Evolutionary conservation across 1,140 invertebrate species (phyloP), one percentile per base, ranked within the genome.

Genomic region (Drosophila arawakana): DNA sequence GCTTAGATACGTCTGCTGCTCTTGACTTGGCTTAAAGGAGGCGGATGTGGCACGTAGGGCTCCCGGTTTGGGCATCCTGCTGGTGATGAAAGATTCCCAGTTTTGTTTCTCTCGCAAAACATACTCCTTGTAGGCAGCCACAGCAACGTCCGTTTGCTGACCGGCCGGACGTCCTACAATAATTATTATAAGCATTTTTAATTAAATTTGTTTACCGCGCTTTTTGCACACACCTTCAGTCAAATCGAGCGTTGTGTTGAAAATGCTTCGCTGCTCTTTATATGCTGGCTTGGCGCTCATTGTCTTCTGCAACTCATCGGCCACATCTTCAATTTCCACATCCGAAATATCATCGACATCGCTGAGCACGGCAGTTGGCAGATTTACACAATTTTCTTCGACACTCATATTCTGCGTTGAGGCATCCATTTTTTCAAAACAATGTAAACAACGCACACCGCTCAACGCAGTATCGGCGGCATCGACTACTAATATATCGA

Each of bases 1-100:
- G 9, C 65, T 58, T 11, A 92, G 68, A 9, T 82, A 80, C 0
- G 54, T 62, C 34, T 62, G 67, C 9, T 88, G 84, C 8, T 77
- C 73, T 9, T 55, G 21, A 4, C 49, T 77, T 1, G 84, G 80
- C 54, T 65, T 52, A 41, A 39, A 69, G 2, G 21, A 49, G 13
- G n/a, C 34, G 10, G 57, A 13, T 5, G 39, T 30, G n/a, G 37
- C 10, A 7, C 5, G n/a, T 8, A 13, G 1, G 2, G 10, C 8
- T 30, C 41, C 41, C 1, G 41, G n/a, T 43, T 13, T 43, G 3
- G 11, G 9, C 4, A 10, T 4, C 3, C 13, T 57, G 0, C 18
- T 30, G 0, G 6, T 21, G 7, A 55, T 58, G 10, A 76, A 81
- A 7, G 52, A 10, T 5, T 69, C 30, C 62, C 75, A 85, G 0